Percentiles rank a stretch among this genome's conserved stretches.
These are phyloP conservation scores for Hemicrepidius hirtus DNA, from an alignment of 2,888 invertebrate genomes.

Conservation along the genomic window DNA sequence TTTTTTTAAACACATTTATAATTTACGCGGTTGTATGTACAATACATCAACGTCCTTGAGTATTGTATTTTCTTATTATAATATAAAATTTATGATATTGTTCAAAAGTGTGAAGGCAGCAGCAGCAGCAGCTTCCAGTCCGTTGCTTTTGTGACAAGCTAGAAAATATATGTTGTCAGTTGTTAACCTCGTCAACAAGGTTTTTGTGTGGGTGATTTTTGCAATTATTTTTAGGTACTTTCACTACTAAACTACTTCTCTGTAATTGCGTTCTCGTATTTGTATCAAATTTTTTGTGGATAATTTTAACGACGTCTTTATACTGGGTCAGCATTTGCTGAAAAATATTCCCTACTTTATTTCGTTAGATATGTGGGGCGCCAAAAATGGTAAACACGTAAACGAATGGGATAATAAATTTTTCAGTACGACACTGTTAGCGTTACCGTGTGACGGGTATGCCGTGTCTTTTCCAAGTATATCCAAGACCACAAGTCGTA, in stretches of 20 bases:
- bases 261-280: background rate
- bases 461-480: constrained; percentile 7
- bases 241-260: constrained; percentile 20
- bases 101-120: constrained; percentile 25
- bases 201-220: constrained; percentile 36
- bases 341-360: constrained; percentile 25
- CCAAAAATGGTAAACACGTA: constrained; percentile 38
- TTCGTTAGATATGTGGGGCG: constrained; percentile 24
- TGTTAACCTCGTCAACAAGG: constrained; percentile 38
- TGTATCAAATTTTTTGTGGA: background rate
- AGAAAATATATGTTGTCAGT: constrained; percentile 12
- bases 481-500: background rate
- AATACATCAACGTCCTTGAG: constrained; percentile 21
- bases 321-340: background rate
- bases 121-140: constrained; percentile 24
- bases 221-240: constrained; percentile 28
- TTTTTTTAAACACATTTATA: too few relatives aligned
- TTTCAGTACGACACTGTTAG: constrained; percentile 31
- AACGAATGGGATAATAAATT: constrained; percentile 38
- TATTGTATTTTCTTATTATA: background rate
- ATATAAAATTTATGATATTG: background rate
- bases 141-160: constrained; percentile 2
- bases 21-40: background rate
- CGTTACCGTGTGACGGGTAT: background rate
- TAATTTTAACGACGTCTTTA: constrained; percentile 3